A percentile compares a stretch with the other conserved stretches of the same genome.
These are phyloP conservation scores for Trachelus troglodyta DNA, from an alignment of 2,888 invertebrate species.

Conservation along the genomic window DNA sequence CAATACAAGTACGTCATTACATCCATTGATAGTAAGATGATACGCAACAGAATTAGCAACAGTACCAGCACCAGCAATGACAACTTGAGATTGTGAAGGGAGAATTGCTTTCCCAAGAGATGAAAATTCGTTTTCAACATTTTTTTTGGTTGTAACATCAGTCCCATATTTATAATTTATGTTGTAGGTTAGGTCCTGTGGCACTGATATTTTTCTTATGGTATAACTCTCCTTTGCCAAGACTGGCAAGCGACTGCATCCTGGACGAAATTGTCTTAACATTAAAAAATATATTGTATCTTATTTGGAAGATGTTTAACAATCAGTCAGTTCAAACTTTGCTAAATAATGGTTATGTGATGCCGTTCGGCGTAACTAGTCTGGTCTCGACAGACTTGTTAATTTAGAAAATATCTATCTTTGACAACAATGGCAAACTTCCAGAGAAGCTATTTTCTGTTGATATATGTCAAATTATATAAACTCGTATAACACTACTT, in stretches of 20 bases:
- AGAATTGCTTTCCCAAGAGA: conserved; percentile 24
- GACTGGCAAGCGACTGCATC: not conserved
- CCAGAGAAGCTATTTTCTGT: too few species aligned
- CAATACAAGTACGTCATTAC: conserved; percentile 76
- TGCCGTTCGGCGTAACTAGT: too few species aligned
- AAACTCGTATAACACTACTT: too few species aligned
- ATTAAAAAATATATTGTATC: conserved; percentile 23
- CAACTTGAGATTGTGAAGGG: conserved; percentile 69
- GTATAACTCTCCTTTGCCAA: not conserved
- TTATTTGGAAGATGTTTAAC: too few species aligned
- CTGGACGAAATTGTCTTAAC: conserved; percentile 21
- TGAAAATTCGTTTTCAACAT: not conserved
- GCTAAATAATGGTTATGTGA: too few species aligned
- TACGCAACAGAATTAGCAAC: conserved; percentile 82
- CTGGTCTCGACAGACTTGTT: too few species aligned
- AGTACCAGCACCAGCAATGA: conserved; percentile 77
- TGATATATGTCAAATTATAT: too few species aligned
- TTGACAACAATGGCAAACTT: too few species aligned
- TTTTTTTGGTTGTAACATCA: too few species aligned
- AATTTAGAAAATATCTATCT: too few species aligned
- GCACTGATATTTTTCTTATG: conserved; percentile 2
- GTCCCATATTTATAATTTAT: too few species aligned
- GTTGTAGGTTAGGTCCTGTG: conserved; percentile 33
- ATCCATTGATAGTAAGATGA: conserved; percentile 76
- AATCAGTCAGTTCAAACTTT: too few species aligned